Evolutionary conservation across 2,797 vertebrate genomes (phyloP).

Genomic region (Gadopsis marmoratus): DNA sequence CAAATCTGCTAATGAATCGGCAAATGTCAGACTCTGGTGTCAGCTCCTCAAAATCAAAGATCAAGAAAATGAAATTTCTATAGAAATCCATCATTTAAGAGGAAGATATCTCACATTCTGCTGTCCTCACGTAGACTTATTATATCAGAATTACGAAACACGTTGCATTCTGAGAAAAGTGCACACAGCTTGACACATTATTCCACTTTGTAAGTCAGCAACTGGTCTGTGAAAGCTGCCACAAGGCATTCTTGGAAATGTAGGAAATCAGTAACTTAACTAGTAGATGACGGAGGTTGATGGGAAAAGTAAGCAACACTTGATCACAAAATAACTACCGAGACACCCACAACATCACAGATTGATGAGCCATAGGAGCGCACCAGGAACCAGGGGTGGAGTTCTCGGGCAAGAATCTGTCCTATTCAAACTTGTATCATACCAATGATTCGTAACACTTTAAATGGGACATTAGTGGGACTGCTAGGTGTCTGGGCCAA

Average conservation of each 20-base stretch:
- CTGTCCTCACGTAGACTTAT: constrained; percentile 29
- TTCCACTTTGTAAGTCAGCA: constrained; percentile 56
- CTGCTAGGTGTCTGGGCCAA: neutral
- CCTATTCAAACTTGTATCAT: neutral
- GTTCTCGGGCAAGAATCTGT: neutral
- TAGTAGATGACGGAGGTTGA: constrained; percentile 14
- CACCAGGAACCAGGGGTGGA: constrained; percentile 2
- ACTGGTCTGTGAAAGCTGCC: constrained; percentile 61
- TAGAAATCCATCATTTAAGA: neutral
- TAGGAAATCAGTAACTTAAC: constrained; percentile 33
- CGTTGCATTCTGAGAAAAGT: constrained; percentile 46
- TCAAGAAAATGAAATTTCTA: neutral
- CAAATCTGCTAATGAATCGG: neutral
- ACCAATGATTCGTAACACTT: neutral
- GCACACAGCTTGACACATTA: constrained; percentile 55
- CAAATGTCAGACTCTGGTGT: neutral
- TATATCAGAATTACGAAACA: constrained; percentile 47
- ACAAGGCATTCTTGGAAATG: constrained; percentile 61
- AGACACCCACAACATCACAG: constrained; percentile 1
- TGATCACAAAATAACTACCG: constrained; percentile 22
- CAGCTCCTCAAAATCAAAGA: constrained; percentile 9
- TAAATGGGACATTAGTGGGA: neutral
- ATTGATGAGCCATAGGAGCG: constrained; percentile 21
- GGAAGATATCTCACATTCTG: constrained; percentile 12
- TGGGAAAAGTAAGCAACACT: constrained; percentile 41